Conservation (phyloP, 2,888 invertebrate genomes). For the Bembecia ichneumoniformis region DNA sequence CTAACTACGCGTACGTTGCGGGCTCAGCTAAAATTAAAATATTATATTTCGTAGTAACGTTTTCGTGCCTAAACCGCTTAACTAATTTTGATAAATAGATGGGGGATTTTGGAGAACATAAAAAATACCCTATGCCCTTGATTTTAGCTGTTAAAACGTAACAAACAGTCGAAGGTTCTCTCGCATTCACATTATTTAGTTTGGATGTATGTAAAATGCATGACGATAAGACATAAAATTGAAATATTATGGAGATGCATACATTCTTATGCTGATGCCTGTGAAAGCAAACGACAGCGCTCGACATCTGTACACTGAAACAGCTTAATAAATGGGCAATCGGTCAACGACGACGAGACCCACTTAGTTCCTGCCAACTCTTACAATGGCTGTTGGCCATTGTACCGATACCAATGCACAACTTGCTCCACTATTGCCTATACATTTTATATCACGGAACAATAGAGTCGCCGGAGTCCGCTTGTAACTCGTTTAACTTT, state of each 20-base stretch:
- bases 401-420: slow-evolving; percentile 22
- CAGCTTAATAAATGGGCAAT: slow-evolving; percentile 39
- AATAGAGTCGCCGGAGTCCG: slow-evolving; percentile 30
- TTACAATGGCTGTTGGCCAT: slow-evolving; percentile 40
- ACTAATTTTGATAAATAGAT: too few relatives aligned
- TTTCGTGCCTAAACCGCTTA: too few relatives aligned
- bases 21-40: too few relatives aligned
- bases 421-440: neutral
- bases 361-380: slow-evolving; percentile 56
- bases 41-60: too few relatives aligned
- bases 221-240: neutral
- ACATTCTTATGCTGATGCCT: neutral
- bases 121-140: too few relatives aligned
- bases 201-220: too few relatives aligned
- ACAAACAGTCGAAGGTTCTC: too few relatives aligned
- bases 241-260: neutral
- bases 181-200: too few relatives aligned
- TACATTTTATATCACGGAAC: slow-evolving; percentile 22
- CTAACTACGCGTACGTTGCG: too few relatives aligned
- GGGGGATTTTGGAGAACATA: too few relatives aligned
- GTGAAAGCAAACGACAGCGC: neutral
- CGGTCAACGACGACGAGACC: slow-evolving; percentile 43
- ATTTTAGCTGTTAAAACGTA: too few relatives aligned
- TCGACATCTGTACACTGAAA: slow-evolving; percentile 13
- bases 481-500: slow-evolving; percentile 25